Evolutionary conservation across 2,113 vertebrate species (phyloP), one percentile per base, ranked within the genome.

Genomic region (Etheostoma cragini): DNA sequence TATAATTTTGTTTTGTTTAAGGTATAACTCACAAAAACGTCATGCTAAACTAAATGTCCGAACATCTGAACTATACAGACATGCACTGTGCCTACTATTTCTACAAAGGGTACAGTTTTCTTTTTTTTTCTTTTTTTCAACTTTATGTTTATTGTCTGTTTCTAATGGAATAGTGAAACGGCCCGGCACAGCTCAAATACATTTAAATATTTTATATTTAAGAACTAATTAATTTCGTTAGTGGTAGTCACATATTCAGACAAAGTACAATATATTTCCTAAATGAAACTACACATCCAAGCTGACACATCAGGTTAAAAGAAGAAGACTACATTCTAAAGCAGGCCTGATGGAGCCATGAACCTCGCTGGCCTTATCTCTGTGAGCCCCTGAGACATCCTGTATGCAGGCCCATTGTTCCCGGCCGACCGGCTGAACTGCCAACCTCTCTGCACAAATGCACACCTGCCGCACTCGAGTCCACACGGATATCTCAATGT

Each of bases 391-490:
- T 22, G 70, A 82, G 86, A 88, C 86, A 88, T 92, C 93, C 93
- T 94, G 91, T 84, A 89, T 93, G 89, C 93, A 87, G 91, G 92
- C 72, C 83, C 81, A 92, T 94, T 94, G 89, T 93, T 91, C 84
- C 53, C 68, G 33, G 26, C 76, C 14, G 76, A 63, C 87, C 58
- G 12, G 80, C 63, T 84, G 47, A 81, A 84, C 87, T 78, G 81
- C 81, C 82, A 89, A 73, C 72, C 85, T 85, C 70, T 66, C 54
- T 85, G 83, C 49, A 38, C 80, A 61, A 58, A 61, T 66, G 81
- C 90, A 83, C 93, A 94, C 94, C 91, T 92, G 89, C 88, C 53
- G 49, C 78, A 42, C 71, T 72, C 49, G 17, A 19, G 63, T 54
- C 16, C 19, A 17, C 52, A 65, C 45, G 53, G 0, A 78, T 13